A percentile compares a stretch with the other conserved stretches of the same genome.
These are phyloP conservation scores for Gouania willdenowi DNA, from an alignment of 2,797 vertebrate species.

Conservation along the genomic window DNA sequence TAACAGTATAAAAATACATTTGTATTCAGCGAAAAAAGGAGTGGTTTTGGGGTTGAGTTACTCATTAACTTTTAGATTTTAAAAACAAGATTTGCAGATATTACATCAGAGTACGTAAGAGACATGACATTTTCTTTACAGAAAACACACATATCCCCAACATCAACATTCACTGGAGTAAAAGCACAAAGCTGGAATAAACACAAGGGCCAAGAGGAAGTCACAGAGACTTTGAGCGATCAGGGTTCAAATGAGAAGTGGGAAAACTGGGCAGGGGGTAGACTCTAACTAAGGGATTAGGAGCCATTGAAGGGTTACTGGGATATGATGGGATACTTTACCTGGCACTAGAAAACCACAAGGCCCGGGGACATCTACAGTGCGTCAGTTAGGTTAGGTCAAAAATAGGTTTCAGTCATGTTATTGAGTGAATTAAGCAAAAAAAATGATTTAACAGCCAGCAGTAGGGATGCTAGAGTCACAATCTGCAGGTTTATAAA, in stretches of 20 bases:
- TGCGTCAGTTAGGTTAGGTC: constrained; percentile 74
- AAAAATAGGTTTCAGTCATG: constrained; percentile 74
- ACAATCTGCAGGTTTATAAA: too few species aligned
- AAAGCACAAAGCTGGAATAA: constrained; percentile 5
- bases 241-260: constrained; percentile 22
- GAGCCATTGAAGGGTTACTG: constrained; percentile 32
- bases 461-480: too few species aligned
- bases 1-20: too few species aligned
- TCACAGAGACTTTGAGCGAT: constrained; percentile 15
- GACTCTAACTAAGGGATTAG: constrained; percentile 18
- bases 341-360: constrained; percentile 93
- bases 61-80: background rate
- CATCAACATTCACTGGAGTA: too few species aligned
- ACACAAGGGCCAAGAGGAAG: constrained; percentile 42
- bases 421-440: constrained; percentile 31
- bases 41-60: too few species aligned
- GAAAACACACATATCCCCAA: constrained; percentile 2
- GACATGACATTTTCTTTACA: constrained; percentile 17
- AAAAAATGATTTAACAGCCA: constrained; percentile 31
- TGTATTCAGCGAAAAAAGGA: too few species aligned
- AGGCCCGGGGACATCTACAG: constrained; percentile 87
- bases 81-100: background rate
- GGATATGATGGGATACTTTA: constrained; percentile 77
- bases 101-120: background rate
- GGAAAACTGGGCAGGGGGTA: constrained; percentile 26